Base-by-base conservation (phyloP, 2,888 invertebrate species). In the Resseliella maxima region DNA sequence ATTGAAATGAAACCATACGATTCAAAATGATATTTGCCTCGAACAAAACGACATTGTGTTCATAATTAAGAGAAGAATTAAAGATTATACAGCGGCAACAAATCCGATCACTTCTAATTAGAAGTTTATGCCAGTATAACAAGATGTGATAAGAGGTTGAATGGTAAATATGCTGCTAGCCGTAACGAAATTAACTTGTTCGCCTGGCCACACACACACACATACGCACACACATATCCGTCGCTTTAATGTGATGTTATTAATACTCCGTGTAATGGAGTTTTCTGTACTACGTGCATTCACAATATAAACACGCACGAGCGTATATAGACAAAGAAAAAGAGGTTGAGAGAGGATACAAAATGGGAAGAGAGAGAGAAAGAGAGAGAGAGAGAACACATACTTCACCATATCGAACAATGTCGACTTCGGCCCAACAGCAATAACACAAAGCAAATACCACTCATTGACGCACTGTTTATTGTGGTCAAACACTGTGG, bases 391-490 rank as follows among this genome's bases (percentile, higher is more conserved):
- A n/a, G n/a, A n/a, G n/a, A n/a, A n/a, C 46, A 50, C 46, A 50
- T 50, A 50, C 46, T 2, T 15, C 72, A 72, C 12, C 5, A 10
- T 31, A 31, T 18, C 0, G 35, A 31, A 3, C 72, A 72, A n/a
- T 72, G 35, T 59, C 59, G 72, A 72, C 72, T 72, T 31, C 31
- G 12, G 0, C 35, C 46, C 46, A 18, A 31, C 10, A 72, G 72
- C 72, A 72, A 72, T 72, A 72, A 72, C 72, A 72, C 72, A 72
- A 72, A 72, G 72, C 72, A 72, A 72, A 72, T 72, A 72, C 72
- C 72, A 72, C 72, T 72, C 72, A 72, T 72, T 72, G 72, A 27
- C 72, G 31, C 46, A 50, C 31, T 72, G 35, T 72, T 72, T 72
- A 72, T 72, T 72, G 72, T 72, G 31, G 72, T 72, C 72, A 72